A percentile compares a stretch with the other conserved stretches of the same genome.
Conservation (phyloP, 2,888 invertebrate species). For the Mimumesa dahlbomi region DNA sequence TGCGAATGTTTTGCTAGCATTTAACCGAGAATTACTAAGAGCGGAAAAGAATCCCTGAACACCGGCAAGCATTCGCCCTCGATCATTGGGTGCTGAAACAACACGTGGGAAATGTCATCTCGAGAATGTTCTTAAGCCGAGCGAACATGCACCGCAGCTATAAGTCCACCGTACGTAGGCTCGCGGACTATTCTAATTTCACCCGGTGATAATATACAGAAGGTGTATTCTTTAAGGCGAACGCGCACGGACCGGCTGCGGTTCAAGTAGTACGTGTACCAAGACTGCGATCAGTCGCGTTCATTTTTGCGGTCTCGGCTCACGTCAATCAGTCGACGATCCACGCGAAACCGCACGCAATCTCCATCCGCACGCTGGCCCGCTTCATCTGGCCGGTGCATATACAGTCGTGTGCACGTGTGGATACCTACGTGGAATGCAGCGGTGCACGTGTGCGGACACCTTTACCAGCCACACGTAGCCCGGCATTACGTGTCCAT, state of each 20-base stretch:
- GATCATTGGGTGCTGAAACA: no score
- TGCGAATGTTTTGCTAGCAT: no score
- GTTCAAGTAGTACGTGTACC: constrained; percentile 55
- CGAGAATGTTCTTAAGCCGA: no score
- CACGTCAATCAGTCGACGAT: constrained; percentile 65
- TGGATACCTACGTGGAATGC: constrained; percentile 22
- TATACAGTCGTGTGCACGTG: constrained; percentile 37
- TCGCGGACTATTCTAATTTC: constrained; percentile 18
- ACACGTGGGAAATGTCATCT: no score
- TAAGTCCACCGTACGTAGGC: background rate
- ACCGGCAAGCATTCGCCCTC: no score
- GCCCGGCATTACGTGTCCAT: constrained; percentile 45
- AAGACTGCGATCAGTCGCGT: constrained; percentile 62
- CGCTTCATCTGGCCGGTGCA: constrained; percentile 43
- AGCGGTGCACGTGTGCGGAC: constrained; percentile 21
- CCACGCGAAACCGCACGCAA: constrained; percentile 69
- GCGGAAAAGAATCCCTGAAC: no score
- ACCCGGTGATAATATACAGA: constrained; percentile 19
- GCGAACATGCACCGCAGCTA: no score
- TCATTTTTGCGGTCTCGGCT: constrained; percentile 67
- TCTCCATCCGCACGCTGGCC: constrained; percentile 50
- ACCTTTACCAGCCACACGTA: constrained; percentile 19
- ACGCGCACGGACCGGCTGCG: constrained; percentile 50
- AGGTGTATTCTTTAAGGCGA: no score
- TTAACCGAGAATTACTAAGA: no score